A percentile compares a stretch with the other conserved stretches of the same genome.
Conservation (phyloP, 2,888 invertebrate species). For the Erebia epiphron region DNA sequence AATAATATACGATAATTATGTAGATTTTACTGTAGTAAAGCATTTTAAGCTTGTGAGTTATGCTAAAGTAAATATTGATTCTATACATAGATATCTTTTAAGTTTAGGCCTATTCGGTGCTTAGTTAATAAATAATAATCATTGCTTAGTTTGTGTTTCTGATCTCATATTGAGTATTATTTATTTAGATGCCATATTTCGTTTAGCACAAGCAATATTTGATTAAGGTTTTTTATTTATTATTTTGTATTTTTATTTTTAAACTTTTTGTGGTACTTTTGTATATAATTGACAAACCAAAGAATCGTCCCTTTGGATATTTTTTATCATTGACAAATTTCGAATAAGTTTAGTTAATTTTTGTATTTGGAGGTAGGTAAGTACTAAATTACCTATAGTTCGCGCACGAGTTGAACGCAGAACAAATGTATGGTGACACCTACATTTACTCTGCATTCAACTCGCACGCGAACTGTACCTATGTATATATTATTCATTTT, state of each 20-base stretch:
- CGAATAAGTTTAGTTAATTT: slow-evolving; percentile 49
- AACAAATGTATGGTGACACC: too few species aligned
- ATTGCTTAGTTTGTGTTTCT: slow-evolving; percentile 72
- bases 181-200: slow-evolving; percentile 81
- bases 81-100: slow-evolving; percentile 41
- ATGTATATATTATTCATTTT: slow-evolving; percentile 52
- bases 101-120: slow-evolving; percentile 64
- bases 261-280: slow-evolving; percentile 56
- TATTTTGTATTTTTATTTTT: slow-evolving; percentile 62
- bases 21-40: slow-evolving; percentile 42
- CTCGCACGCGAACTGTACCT: too few species aligned
- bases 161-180: slow-evolving; percentile 82
- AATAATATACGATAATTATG: slow-evolving; percentile 41
- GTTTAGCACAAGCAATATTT: slow-evolving; percentile 67
- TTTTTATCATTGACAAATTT: slow-evolving; percentile 52
- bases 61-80: slow-evolving; percentile 42
- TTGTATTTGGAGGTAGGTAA: slow-evolving; percentile 19
- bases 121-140: slow-evolving; percentile 51
- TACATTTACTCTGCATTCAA: too few species aligned
- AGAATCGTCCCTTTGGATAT: slow-evolving; percentile 71
- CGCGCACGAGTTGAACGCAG: too few species aligned
- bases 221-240: slow-evolving; percentile 59
- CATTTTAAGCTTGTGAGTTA: slow-evolving; percentile 42
- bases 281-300: slow-evolving; percentile 77
- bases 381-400: slow-evolving; percentile 34